Evolutionary conservation across 2,113 vertebrate genomes (phyloP).

Genomic region (Embiotoca jacksoni): DNA sequence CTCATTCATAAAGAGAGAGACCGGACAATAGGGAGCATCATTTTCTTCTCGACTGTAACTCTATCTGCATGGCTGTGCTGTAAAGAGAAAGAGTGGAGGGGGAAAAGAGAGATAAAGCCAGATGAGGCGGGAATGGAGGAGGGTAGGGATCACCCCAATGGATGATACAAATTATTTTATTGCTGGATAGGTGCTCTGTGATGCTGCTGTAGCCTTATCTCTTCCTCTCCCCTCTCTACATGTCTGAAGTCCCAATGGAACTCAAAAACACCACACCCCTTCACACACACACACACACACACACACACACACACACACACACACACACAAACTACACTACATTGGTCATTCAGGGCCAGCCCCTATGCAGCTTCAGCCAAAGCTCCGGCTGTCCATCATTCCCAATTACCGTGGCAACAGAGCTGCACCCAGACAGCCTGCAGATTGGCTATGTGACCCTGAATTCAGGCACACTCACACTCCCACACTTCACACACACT

Average conservation of each 20-base stretch:
- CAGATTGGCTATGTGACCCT: constrained; percentile 81
- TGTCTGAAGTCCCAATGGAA: constrained; percentile 58
- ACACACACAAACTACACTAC: constrained; percentile 55
- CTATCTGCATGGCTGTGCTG: constrained; percentile 54
- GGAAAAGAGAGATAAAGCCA: constrained; percentile 39
- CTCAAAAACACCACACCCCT: constrained; percentile 36
- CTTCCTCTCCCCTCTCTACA: constrained; percentile 51
- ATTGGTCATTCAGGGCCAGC: constrained; percentile 76
- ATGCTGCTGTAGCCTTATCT: constrained; percentile 63
- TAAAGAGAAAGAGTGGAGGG: constrained; percentile 23
- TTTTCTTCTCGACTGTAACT: constrained; percentile 67
- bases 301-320: constrained; percentile 50
- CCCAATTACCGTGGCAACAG: constrained; percentile 84
- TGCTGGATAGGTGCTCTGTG: constrained; percentile 58
- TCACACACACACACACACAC: constrained; percentile 43
- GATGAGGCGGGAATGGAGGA: constrained; percentile 38
- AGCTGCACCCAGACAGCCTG: constrained; percentile 80
- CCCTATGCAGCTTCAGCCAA: constrained; percentile 77
- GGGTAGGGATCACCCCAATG: constrained; percentile 61
- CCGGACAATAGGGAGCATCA: constrained; percentile 44
- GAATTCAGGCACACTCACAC: constrained; percentile 60
- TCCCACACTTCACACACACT: constrained; percentile 49
- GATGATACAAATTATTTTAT: constrained; percentile 58
- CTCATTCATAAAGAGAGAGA: constrained; percentile 79
- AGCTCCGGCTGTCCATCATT: constrained; percentile 81